Percentiles rank a stretch among this genome's conserved stretches.
phyloP scores from a whole-genome alignment of 2,797 vertebrate species.

The Rhabdophis nuchalis region DNA sequence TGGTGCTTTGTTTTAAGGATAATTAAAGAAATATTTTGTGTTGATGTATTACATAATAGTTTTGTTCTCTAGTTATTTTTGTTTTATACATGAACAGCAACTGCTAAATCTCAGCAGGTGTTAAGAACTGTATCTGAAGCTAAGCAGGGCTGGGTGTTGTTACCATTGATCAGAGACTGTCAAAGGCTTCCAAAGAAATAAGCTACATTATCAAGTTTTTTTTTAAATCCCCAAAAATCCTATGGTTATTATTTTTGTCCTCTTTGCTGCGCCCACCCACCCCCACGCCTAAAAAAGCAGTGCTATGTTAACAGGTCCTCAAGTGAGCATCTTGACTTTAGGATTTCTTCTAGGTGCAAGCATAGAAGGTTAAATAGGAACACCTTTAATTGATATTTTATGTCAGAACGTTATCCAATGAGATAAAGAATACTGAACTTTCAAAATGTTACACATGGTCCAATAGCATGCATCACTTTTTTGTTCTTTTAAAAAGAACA shows the following conservation, averaged over 20 bases:
- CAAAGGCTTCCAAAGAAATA: neutral
- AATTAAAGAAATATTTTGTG: constrained; percentile 47
- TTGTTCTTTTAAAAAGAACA: neutral
- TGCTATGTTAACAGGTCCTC: neutral
- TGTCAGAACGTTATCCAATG: neutral
- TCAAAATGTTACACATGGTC: neutral
- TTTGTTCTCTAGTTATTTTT: constrained; percentile 24
- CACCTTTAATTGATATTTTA: neutral
- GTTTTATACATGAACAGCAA: neutral
- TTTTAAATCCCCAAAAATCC: neutral
- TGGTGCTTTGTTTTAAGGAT: neutral
- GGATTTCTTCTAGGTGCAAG: constrained; percentile 3
- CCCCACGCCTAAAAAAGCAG: neutral
- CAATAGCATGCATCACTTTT: neutral
- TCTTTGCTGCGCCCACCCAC: neutral
- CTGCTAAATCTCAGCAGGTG: neutral
- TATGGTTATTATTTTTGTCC: neutral
- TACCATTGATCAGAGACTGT: neutral
- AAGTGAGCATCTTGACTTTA: neutral
- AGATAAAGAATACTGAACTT: neutral
- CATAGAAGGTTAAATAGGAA: neutral
- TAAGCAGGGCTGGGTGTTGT: neutral
- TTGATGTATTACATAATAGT: constrained; percentile 27
- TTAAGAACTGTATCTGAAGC: neutral
- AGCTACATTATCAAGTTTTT: neutral